Evolutionary conservation across 2,113 vertebrate species (phyloP), one percentile per base, ranked within the genome.

Genomic region (Entelurus aequoreus): DNA sequence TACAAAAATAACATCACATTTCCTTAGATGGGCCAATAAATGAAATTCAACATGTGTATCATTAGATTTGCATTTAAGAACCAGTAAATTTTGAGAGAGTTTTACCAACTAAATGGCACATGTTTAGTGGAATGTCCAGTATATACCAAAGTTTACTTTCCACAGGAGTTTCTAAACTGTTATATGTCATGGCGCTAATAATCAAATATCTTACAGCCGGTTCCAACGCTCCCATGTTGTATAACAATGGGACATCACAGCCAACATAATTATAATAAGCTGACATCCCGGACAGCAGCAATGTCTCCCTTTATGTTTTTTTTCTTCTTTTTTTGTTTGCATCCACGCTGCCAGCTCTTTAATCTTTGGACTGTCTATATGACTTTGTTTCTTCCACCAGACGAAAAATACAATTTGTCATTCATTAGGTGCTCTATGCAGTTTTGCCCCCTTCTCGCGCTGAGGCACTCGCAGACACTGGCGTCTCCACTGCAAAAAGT

Each of bases 181-280:
- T 42, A 50, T 64, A 54, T 62, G 58, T 58, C 46, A 52, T 14
- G 8, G 53, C 44, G 49, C n/a, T 64, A 58, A 64, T 47, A 63
- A 11, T 15, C 48, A 56, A 54, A 69, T 89, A 47, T 86, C 74
- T 87, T 7, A 62, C 54, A 58, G 69, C 21, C 46, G 62, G 28
- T 28, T 28, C 28, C 28, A 28, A 62, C 61, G 37, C 55, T 55
- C 42, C 58, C 64, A 68, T 74, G 60, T 67, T 69, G 72, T 79
- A 63, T 59, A 62, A 68, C 61, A 86, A 86, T 78, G 72, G 82
- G 79, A 89, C 71, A 82, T 88, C 65, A 28, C 82, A 85, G 82
- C 76, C 68, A 88, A 88, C 42, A 46, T 46, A 78, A 86, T 28
- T 2, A 28, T 87, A 88, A 89, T 89, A 69, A 83, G 75, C 75